Base-by-base conservation (phyloP, 1,140 invertebrate species). In the Megalonaias nervosa region DNA sequence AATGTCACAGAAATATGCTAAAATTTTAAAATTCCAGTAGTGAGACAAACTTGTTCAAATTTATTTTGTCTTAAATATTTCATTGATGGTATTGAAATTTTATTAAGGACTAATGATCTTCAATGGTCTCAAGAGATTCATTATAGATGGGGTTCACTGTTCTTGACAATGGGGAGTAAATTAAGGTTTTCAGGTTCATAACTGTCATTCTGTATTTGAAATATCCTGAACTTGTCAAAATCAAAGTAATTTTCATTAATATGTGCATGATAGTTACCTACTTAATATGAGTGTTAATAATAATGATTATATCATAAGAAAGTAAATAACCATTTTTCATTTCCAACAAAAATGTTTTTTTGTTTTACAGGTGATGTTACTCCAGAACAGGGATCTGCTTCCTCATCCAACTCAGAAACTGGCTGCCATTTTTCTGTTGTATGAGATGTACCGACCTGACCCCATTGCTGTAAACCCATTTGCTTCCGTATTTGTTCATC, bases 341-440 rank as follows among this genome's bases (percentile, higher is more conserved):
- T 48, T 31, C 31, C 31, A 60, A 57, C 21, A 48, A 31, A 69
- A 14, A 67, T 62, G 38, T 62, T 64, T 72, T 56, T 73, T 48
- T 59, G 71, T 75, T 75, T 77, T 83, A 90, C 84, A 95, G 80
- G 91, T 95, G 4, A 89, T 95, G 77, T 84, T 96, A 13, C 87
- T 96, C 14, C 94, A 95, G 88, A 94, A 96, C 85, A 88, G 93
- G 71, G 94, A 95, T 88, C 86, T 96, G 4, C 86, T 96, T 19
- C 92, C 94, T 38, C 93, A 93, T 78, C 91, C 93, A 67, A 92
- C 93, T 79, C 95, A 95, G 86, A 91, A 94, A 71, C 84, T 96
- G 67, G 93, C 93, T 56, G 94, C 94, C 48, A 90, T 95, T 38
- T 93, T 93, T 21, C 89, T 96, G n/a, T 90, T 96, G 17, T 94